Evolutionary conservation across 2,113 vertebrate genomes (phyloP), one percentile per base, ranked within the genome.

Genomic region (Corapipo altera): DNA sequence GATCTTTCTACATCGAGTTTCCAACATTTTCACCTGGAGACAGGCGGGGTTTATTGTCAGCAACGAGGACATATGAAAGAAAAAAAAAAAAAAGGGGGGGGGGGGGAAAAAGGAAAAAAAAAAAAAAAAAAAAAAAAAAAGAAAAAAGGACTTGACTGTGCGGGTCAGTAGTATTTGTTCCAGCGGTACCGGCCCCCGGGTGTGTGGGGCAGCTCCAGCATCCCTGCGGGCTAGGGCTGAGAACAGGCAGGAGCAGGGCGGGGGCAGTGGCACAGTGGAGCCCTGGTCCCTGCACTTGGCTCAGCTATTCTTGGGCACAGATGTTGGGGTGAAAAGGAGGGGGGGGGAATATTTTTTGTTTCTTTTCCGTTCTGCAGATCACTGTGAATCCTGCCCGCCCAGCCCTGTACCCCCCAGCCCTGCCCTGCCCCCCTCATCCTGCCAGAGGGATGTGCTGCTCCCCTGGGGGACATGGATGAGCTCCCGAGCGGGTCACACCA

Each of bases 1-100:
- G 90, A 94, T 91, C 90, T 97, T 97, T 97, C 94, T 96, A 97
- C 95, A 92, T 96, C 54, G 32, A 91, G 81, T 95, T 95, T 92
- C 91, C 49, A 16, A 91, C 85, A 75, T 92, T 93, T 91, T 93
- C 51, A 35, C 70, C 82, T 64, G 95, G 93, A 89, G 95, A 84
- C 66, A 61, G 27, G 93, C 74, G 37, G 87, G 69, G 75, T 51
- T 91, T 81, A 11, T 77, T 88, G 87, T 90, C 94, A 93, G 81
- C 91, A 75, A 62, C 1, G 46, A 96, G 92, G 92, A 96, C 82
- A 79, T 71, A 5, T 41, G 83, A 62, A 7, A 1, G 3, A 30
- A 64, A 77, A 55, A 35, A 37, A 67, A 11, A 21, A 22, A 11
- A 30, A 46, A 30, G n/a, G 4, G 5, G 6, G 3, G 11, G 1